These are phyloP conservation scores for Eledone cirrhosa DNA, from an alignment of 2,888 invertebrate species.

Conservation along the genomic window DNA sequence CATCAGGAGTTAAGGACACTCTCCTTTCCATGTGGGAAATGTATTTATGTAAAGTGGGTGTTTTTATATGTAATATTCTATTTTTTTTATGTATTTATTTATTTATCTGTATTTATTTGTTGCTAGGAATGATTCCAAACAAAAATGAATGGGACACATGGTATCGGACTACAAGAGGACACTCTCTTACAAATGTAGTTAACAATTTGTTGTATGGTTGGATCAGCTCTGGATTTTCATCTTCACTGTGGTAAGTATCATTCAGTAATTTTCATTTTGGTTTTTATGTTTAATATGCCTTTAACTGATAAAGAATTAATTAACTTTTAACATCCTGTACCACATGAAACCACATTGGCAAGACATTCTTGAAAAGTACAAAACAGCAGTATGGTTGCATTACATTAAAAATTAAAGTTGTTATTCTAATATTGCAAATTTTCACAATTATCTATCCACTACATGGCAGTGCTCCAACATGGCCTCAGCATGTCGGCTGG, in stretches of 20 bases:
- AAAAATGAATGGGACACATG: constrained; percentile 7
- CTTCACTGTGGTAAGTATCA: constrained; percentile 14
- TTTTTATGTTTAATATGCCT: background rate
- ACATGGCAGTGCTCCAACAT: too few species aligned
- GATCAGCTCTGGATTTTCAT: background rate
- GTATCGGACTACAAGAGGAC: background rate
- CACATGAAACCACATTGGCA: too few species aligned
- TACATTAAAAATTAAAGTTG: too few species aligned
- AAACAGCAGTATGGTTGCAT: too few species aligned
- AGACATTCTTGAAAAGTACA: too few species aligned
- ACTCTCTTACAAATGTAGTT: constrained; percentile 16
- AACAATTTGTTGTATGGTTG: constrained; percentile 15
- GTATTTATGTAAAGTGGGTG: too few species aligned
- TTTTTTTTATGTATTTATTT: background rate
- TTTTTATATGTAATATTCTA: background rate
- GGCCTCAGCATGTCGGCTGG: too few species aligned
- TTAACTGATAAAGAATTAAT: background rate
- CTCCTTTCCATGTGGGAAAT: too few species aligned
- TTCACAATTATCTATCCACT: too few species aligned
- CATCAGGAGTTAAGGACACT: too few species aligned
- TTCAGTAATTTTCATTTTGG: background rate
- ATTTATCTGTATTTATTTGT: background rate
- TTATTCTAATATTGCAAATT: too few species aligned
- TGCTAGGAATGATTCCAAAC: constrained; percentile 20
- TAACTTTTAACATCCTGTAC: too few species aligned